These are phyloP conservation scores for Ctena decussata DNA, from an alignment of 2,888 invertebrate genomes.

Conservation along the genomic window DNA sequence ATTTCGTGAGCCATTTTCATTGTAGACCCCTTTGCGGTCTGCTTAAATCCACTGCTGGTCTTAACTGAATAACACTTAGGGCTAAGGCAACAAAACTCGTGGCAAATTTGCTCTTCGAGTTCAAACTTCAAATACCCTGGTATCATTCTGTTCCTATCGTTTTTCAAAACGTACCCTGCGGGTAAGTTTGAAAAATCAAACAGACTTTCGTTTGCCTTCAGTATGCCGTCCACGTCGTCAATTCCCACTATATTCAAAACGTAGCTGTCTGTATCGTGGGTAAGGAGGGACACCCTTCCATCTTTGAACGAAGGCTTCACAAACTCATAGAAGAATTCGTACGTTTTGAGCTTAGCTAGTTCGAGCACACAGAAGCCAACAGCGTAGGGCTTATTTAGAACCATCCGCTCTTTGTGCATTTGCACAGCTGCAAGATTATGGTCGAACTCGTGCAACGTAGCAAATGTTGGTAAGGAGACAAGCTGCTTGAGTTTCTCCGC, in stretches of 20 bases:
- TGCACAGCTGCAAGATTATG: conserved; percentile 10
- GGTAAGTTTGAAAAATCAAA: conserved; percentile 22
- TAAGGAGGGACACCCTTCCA: neutral
- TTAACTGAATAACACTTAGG: conserved; percentile 20
- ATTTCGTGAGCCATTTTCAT: conserved; percentile 11
- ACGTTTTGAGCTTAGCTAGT: conserved; percentile 4
- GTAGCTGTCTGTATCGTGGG: neutral
- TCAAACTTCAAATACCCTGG: conserved; percentile 21
- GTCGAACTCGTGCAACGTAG: neutral
- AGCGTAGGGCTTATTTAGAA: neutral
- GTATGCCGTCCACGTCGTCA: neutral
- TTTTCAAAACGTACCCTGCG: neutral
- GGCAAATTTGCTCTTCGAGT: neutral
- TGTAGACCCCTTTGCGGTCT: neutral
- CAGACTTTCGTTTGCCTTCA: neutral
- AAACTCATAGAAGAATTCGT: neutral
- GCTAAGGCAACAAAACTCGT: neutral
- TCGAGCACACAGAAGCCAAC: conserved; percentile 12
- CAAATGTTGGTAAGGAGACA: neutral
- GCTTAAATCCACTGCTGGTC: conserved; percentile 5
- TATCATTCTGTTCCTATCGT: neutral
- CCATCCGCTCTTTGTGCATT: neutral
- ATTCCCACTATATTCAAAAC: neutral
- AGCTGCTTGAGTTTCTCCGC: neutral
- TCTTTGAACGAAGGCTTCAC: neutral